phyloP scores from a whole-genome alignment of 92 coral and sea anemone species.

The Phenganax marumi region DNA sequence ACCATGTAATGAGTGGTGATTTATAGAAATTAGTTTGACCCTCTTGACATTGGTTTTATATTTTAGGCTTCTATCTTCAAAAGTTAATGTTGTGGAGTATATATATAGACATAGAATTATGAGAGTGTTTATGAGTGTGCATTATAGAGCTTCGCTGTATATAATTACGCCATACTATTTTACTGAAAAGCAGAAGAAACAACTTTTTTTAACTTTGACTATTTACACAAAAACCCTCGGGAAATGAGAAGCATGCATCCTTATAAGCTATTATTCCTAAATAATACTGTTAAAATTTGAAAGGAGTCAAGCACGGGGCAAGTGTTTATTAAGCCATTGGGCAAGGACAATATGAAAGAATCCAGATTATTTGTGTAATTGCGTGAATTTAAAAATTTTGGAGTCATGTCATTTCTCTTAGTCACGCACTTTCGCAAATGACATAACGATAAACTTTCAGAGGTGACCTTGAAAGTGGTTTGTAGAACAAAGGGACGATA shows the following conservation, averaged over 20 bases:
- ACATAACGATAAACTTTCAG: too few relatives aligned
- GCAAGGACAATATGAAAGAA: neutral
- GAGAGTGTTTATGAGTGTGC: too few relatives aligned
- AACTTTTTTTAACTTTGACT: neutral
- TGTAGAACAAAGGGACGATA: too few relatives aligned
- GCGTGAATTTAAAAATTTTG: neutral
- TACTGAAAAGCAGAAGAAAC: neutral
- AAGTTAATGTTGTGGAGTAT: neutral
- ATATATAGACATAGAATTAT: too few relatives aligned
- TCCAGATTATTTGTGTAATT: neutral
- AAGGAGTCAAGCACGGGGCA: conserved; percentile 4
- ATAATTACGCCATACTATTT: neutral
- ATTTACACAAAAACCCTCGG: neutral
- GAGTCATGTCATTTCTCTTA: too few relatives aligned
- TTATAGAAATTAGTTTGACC: neutral
- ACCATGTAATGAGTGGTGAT: neutral
- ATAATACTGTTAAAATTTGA: neutral
- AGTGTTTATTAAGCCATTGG: neutral
- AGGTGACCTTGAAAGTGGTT: too few relatives aligned
- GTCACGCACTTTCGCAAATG: too few relatives aligned
- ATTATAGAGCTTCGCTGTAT: neutral
- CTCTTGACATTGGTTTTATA: conserved; percentile 3
- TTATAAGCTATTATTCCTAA: neutral
- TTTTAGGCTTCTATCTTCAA: neutral
- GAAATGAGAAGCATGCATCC: neutral